These are phyloP conservation scores for Rhynchotus rufescens DNA, from an alignment of 2,797 vertebrate genomes.

Conservation along the genomic window DNA sequence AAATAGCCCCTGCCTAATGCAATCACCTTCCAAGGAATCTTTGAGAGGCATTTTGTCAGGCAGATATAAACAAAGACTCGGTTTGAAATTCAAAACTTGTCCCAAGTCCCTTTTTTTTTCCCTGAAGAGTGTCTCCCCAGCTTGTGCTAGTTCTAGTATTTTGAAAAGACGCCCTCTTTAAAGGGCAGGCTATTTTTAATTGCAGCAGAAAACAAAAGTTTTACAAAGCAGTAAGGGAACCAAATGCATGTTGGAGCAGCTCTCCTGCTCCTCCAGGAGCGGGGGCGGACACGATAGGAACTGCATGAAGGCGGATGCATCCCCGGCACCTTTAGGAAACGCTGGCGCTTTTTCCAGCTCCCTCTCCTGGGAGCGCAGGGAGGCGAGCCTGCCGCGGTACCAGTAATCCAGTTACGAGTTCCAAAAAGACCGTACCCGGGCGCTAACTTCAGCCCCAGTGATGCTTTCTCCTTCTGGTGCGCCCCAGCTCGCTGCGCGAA, in stretches of 20 bases:
- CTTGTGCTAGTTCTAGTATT: constrained; percentile 17
- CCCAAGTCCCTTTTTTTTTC: constrained; percentile 58
- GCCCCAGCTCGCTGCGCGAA: background rate
- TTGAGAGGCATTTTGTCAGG: constrained; percentile 71
- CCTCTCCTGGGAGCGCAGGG: background rate
- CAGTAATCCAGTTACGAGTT: background rate
- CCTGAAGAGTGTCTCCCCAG: constrained; percentile 2
- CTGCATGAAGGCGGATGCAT: background rate
- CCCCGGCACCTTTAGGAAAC: background rate
- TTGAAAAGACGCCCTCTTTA: constrained; percentile 21
- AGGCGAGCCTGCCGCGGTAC: background rate
- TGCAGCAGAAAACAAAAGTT: background rate
- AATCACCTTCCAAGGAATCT: constrained; percentile 70
- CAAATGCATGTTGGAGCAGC: constrained; percentile 4
- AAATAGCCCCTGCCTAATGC: constrained; percentile 71
- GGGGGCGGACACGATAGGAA: background rate
- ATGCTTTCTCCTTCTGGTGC: constrained; percentile 1
- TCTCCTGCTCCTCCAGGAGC: background rate
- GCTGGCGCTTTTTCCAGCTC: background rate
- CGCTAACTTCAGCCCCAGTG: background rate
- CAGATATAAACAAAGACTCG: constrained; percentile 65
- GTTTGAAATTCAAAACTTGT: constrained; percentile 71
- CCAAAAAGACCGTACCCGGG: background rate
- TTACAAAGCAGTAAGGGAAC: constrained; percentile 27
- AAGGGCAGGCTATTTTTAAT: constrained; percentile 42